Evolutionary conservation across 2,797 vertebrate species (phyloP), one percentile per base, ranked within the genome.

Genomic region (Toxotes lorentzi): DNA sequence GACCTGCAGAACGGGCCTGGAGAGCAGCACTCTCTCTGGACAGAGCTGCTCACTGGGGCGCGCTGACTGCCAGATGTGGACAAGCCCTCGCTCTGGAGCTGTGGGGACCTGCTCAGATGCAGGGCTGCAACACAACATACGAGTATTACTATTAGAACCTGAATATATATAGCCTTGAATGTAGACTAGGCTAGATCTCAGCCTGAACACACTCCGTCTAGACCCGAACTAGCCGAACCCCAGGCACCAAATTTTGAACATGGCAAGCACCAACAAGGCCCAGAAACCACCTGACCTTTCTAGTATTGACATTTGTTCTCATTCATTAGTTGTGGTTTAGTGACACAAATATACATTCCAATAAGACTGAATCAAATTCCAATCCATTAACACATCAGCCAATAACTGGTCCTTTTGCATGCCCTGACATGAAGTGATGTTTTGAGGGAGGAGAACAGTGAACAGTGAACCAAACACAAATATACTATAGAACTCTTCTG

Each of bases 1-100:
- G 38, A 95, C 96, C 78, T 99, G 98, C 51, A 97, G 76, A 14
- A 99, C 97, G 2, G 96, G 95, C 83, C 94, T 96, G 81, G 96
- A 91, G 58, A 96, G 95, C 38, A 94, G 93, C 86, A 97, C 90
- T 72, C 95, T 95, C 90, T 97, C 96, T 58, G 97, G 97, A 78
- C 89, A 86, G 24, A 94, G 79, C 43, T 92, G 94, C 66, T 86
- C 90, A 73, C 89, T 95, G 87, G 93, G 94, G 79, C 95, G 95
- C 21, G 91, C 95, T 38, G 89, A 78, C 68, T 84, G 64, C 98
- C 98, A 99, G 54, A 96, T 85, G 75, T 97, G 94, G 67, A 96
- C 94, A 81, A 96, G 91, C 82, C 98, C 98, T 91, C 96, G 94
- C 57, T 97, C 96, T 86, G 92, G 94, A 69, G 72, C 30, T 14